Conservation (phyloP, 2,797 vertebrate genomes). For the Remorina albescens region DNA sequence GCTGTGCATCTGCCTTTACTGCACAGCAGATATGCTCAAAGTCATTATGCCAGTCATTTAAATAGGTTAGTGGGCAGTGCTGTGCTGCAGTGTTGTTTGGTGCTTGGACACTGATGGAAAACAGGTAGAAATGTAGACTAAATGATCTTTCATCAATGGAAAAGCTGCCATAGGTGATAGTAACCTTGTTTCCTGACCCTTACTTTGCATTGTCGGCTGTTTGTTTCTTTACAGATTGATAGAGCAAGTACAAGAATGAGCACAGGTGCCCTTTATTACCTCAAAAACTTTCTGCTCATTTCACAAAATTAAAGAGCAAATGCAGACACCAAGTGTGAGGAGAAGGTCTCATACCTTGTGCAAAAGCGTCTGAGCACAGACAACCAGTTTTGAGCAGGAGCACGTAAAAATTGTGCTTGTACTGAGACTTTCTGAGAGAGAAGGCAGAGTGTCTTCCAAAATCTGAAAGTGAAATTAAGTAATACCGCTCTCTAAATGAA, state of each 20-base stretch:
- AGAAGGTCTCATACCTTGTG: too few relatives aligned
- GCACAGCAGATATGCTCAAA: constrained; percentile 52
- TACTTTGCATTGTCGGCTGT: not conserved
- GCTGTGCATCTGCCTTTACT: constrained; percentile 45
- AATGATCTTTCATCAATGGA: not conserved
- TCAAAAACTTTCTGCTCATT: not conserved
- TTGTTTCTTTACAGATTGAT: not conserved
- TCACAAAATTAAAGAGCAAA: not conserved
- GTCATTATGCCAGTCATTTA: constrained; percentile 48
- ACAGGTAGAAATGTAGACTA: constrained; percentile 8
- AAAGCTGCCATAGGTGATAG: not conserved
- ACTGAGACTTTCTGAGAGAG: not conserved
- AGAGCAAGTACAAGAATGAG: too few relatives aligned
- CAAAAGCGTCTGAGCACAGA: not conserved
- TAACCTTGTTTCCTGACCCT: too few relatives aligned
- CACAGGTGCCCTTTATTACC: not conserved
- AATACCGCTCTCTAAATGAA: not conserved
- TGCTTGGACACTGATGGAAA: constrained; percentile 11
- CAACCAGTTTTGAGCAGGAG: not conserved
- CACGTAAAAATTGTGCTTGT: not conserved
- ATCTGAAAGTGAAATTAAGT: not conserved
- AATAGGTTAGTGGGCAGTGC: constrained; percentile 27
- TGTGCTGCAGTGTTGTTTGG: constrained; percentile 23
- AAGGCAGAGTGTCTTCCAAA: not conserved
- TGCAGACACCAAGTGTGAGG: not conserved